Base-by-base conservation (phyloP, 2,888 invertebrate species). In the Rhorus exstirpatorius region DNA sequence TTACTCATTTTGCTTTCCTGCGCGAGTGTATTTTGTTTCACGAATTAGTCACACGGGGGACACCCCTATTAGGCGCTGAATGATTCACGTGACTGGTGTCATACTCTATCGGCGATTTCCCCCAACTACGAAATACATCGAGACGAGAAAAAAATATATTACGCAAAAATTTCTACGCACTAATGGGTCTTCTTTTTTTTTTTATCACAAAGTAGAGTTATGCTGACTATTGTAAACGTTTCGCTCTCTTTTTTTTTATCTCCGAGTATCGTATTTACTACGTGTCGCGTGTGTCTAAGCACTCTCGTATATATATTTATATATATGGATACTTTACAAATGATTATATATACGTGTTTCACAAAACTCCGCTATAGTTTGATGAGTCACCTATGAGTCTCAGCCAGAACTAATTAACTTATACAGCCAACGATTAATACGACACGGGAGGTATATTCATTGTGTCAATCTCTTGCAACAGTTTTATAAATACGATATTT, bases 31-130 rank as follows among this genome's bases (percentile, higher is more conserved):
- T 80, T 63, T 24, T 19, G 55, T 81, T 81, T 65, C 80, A 4
- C 14, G 35, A 71, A 81, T 81, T 81, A 81, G 80, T 81, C 80
- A 81, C 55, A 6, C 49, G 31, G 65, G 46, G 35, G 4, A 58
- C 21, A 41, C 68, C 26, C 24, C 12, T n/a, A 51, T 38, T 41
- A 53, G 31, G 51, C 49, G 4, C n/a, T 7, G 41, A n/a, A 53
- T 81, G 76, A 77, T 46, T 81, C 81, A 81, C 35, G 38, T 70
- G 49, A 0, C 38, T 65, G 19, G 10, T 61, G 68, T 46, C 44
- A 51, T 46, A 53, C 41, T 49, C 71, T 31, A 71, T n/a, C 19
- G 58, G 31, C 31, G 7, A 31, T 19, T 71, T n/a, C 12, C 24
- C 8, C 21, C 3, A 24, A 14, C 17, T 17, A 21, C 35, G 7